Percentiles rank a stretch among this genome's conserved stretches.
Evolutionary conservation across 2,797 vertebrate genomes (phyloP).

Genomic region (Australoheros facetus): DNA sequence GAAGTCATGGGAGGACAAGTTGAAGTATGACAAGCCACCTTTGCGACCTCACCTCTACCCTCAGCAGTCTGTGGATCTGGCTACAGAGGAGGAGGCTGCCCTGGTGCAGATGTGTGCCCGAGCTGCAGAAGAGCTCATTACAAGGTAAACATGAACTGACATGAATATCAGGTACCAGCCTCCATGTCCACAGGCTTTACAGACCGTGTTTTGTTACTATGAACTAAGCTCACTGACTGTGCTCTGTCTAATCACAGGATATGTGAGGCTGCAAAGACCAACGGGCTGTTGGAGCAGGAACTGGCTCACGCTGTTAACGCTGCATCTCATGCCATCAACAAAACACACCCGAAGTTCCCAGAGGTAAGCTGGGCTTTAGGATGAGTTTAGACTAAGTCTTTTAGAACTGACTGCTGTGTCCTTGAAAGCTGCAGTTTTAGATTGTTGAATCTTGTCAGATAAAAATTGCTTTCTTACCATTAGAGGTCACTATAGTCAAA

Average conservation of each 20-base stretch:
- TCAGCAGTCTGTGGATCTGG: conserved; percentile 92
- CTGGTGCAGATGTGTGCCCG: conserved; percentile 92
- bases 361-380: conserved; percentile 82
- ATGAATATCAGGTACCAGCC: neutral
- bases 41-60: conserved; percentile 91
- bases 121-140: conserved; percentile 95
- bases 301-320: conserved; percentile 97
- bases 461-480: neutral
- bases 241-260: conserved; percentile 82
- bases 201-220: neutral
- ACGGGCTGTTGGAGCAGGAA: conserved; percentile 94
- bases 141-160: conserved; percentile 76
- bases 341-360: conserved; percentile 93
- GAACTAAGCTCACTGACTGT: neutral
- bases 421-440: neutral
- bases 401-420: neutral
- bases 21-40: conserved; percentile 93
- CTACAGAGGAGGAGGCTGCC: conserved; percentile 89
- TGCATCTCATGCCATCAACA: conserved; percentile 96
- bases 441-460: neutral
- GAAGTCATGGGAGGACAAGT: conserved; percentile 98
- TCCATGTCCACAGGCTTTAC: neutral
- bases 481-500: neutral
- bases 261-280: conserved; percentile 94
- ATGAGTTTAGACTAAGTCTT: neutral